Conservation (phyloP, 2,888 invertebrate genomes). For the Aspidapion aeneum region DNA sequence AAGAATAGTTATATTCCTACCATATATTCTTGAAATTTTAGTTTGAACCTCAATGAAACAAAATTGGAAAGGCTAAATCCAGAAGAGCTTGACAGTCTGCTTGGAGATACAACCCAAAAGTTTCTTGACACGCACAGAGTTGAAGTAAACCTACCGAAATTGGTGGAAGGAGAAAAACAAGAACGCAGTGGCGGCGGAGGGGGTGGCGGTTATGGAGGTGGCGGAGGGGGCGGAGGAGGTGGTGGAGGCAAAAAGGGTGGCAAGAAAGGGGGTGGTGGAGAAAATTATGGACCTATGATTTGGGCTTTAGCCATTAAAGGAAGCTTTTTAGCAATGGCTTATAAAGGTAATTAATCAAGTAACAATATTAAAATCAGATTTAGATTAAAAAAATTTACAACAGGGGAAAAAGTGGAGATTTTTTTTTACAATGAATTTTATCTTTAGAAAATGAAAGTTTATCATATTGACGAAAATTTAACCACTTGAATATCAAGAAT, state of each 20-base stretch:
- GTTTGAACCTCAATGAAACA: conserved; percentile 38
- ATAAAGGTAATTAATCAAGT: conserved; percentile 51
- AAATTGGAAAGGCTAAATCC: conserved; percentile 58
- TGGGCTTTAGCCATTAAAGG: conserved; percentile 69
- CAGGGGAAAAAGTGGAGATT: no score
- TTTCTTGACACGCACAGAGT: conserved; percentile 59
- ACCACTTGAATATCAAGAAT: no score
- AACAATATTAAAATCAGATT: background rate
- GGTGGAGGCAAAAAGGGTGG: conserved; percentile 13
- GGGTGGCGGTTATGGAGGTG: conserved; percentile 12
- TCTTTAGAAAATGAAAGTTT: no score
- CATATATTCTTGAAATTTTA: no score
- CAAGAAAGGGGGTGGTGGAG: background rate
- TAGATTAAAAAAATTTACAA: background rate
- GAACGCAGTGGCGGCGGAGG: conserved; percentile 16
- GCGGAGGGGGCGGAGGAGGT: conserved; percentile 1
- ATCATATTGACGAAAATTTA: no score
- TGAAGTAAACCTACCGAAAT: conserved; percentile 39
- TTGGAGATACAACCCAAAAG: conserved; percentile 53
- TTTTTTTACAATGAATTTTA: no score
- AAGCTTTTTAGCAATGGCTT: conserved; percentile 69
- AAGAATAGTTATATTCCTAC: no score
- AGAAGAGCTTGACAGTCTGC: conserved; percentile 58
- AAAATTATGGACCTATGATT: conserved; percentile 55
- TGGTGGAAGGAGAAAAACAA: conserved; percentile 52